These are phyloP conservation scores for Lottia scabra DNA, from an alignment of 2,888 invertebrate species.

Conservation along the genomic window DNA sequence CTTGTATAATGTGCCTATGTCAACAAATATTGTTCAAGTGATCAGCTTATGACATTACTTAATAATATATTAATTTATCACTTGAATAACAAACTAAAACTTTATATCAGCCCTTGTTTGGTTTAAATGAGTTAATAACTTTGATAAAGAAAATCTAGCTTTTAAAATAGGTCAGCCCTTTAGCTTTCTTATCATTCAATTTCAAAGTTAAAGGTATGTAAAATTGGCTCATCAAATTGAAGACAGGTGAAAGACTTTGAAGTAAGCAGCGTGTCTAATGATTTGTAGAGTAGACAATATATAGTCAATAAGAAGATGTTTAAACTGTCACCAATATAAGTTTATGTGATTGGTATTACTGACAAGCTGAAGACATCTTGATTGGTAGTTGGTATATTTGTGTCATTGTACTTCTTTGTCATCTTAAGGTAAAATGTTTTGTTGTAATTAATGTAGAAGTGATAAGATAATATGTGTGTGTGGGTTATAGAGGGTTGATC, in stretches of 20 bases:
- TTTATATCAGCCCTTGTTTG: neutral
- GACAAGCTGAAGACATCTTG: neutral
- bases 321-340: neutral
- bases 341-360: neutral
- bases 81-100: neutral
- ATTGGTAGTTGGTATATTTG: neutral
- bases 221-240: slow-evolving; percentile 3
- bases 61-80: slow-evolving; percentile 2
- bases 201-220: slow-evolving; percentile 4
- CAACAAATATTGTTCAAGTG: slow-evolving; percentile 4
- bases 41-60: slow-evolving; percentile 3
- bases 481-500: too few relatives aligned
- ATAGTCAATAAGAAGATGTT: neutral
- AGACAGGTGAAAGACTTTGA: slow-evolving; percentile 3
- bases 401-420: neutral
- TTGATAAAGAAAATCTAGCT: slow-evolving; percentile 5
- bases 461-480: too few relatives aligned
- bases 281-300: neutral
- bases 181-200: slow-evolving; percentile 1
- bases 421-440: neutral
- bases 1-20: neutral
- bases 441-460: neutral
- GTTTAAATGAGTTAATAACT: slow-evolving; percentile 5
- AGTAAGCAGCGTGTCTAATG: slow-evolving; percentile 2
- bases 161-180: slow-evolving; percentile 4